A percentile compares a stretch with the other conserved stretches of the same genome.
Conservation (phyloP, 2,888 invertebrate species). For the Andrena camellia region DNA sequence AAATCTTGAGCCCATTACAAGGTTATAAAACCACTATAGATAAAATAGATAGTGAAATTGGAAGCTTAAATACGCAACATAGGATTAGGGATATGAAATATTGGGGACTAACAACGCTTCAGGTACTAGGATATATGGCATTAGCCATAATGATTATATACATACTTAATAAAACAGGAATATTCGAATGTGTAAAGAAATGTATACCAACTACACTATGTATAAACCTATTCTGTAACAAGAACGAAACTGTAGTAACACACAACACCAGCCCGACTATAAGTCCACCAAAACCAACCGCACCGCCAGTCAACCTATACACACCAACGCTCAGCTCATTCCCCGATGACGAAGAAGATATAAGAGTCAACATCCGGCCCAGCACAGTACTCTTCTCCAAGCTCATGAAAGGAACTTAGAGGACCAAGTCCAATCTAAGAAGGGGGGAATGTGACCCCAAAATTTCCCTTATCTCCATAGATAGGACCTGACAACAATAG, state of each 20-base stretch:
- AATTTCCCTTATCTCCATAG: too few relatives aligned
- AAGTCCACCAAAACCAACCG: too few relatives aligned
- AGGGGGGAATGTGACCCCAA: too few relatives aligned
- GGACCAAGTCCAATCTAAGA: too few relatives aligned
- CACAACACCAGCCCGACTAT: too few relatives aligned
- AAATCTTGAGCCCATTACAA: not conserved
- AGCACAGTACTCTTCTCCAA: too few relatives aligned
- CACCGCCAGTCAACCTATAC: too few relatives aligned
- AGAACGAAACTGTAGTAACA: not conserved
- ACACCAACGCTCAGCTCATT: too few relatives aligned
- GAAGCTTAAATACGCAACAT: not conserved
- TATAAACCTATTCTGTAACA: not conserved
- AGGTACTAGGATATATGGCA: not conserved
- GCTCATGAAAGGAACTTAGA: too few relatives aligned
- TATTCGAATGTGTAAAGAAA: not conserved
- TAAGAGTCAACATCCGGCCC: too few relatives aligned
- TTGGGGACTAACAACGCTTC: not conserved
- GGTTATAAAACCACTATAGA: not conserved
- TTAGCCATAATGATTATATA: not conserved
- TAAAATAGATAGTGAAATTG: not conserved
- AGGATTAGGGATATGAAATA: not conserved
- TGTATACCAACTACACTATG: not conserved
- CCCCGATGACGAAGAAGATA: too few relatives aligned
- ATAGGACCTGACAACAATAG: too few relatives aligned
- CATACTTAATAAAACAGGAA: not conserved